phyloP scores from a whole-genome alignment of 2,113 vertebrate genomes.

The Chaetodon auriga region DNA sequence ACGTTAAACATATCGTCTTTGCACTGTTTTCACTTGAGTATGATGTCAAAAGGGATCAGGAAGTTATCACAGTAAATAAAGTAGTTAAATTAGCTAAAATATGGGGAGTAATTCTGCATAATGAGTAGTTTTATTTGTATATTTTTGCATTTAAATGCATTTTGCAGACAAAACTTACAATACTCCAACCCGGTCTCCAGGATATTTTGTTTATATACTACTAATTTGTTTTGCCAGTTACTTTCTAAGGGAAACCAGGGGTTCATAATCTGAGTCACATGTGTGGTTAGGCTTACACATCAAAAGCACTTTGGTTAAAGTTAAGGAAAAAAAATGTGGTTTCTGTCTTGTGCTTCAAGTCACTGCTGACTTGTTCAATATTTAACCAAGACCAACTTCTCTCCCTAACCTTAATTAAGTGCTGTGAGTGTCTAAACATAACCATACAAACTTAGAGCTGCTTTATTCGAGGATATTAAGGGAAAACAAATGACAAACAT shows the following conservation, averaged over 20 bases:
- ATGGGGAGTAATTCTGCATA: background rate
- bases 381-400: too few species aligned
- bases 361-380: too few species aligned
- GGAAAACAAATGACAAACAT: too few species aligned
- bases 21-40: too few species aligned
- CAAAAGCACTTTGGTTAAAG: background rate
- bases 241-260: background rate
- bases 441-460: too few species aligned
- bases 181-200: background rate
- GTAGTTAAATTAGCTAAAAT: background rate
- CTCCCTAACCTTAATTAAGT: too few species aligned
- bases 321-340: background rate
- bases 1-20: too few species aligned
- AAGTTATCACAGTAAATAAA: too few species aligned
- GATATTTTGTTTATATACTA: background rate
- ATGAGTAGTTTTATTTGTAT: background rate
- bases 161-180: background rate
- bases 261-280: background rate
- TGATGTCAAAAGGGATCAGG: too few species aligned
- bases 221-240: background rate
- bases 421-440: too few species aligned
- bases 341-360: constrained; percentile 3
- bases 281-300: background rate
- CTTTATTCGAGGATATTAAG: too few species aligned
- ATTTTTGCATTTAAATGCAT: background rate